phyloP scores from a whole-genome alignment of 2,888 invertebrate species.

The Pandemis heparana region DNA sequence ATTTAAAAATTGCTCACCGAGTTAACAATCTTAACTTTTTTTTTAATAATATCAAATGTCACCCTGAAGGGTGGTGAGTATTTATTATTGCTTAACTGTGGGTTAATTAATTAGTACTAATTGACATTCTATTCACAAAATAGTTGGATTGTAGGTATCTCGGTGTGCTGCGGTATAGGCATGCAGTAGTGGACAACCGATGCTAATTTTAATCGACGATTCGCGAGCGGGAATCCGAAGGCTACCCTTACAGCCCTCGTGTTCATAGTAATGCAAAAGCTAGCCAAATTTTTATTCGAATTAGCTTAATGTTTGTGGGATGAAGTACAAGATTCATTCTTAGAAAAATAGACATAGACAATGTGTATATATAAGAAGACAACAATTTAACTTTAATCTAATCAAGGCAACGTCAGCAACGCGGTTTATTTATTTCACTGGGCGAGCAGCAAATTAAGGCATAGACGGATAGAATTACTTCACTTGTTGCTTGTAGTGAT shows the following conservation, averaged over 20 bases:
- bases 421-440: too few relatives aligned
- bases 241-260: constrained; percentile 32
- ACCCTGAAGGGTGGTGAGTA: constrained; percentile 1
- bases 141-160: constrained; percentile 48
- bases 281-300: background rate
- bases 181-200: constrained; percentile 57
- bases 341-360: background rate
- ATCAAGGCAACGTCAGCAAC: too few relatives aligned
- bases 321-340: background rate
- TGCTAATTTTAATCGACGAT: constrained; percentile 44
- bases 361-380: too few relatives aligned
- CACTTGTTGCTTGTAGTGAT: too few relatives aligned
- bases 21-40: constrained; percentile 49
- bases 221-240: constrained; percentile 45
- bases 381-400: too few relatives aligned
- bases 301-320: background rate
- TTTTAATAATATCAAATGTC: constrained; percentile 4
- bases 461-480: too few relatives aligned
- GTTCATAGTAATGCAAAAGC: background rate
- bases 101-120: constrained; percentile 29
- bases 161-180: constrained; percentile 50
- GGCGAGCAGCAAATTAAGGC: too few relatives aligned
- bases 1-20: constrained; percentile 50
- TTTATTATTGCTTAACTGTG: background rate
- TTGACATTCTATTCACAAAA: constrained; percentile 15